Conservation (phyloP, 2,113 vertebrate genomes). For the Cephalopholis sonnerati region DNA sequence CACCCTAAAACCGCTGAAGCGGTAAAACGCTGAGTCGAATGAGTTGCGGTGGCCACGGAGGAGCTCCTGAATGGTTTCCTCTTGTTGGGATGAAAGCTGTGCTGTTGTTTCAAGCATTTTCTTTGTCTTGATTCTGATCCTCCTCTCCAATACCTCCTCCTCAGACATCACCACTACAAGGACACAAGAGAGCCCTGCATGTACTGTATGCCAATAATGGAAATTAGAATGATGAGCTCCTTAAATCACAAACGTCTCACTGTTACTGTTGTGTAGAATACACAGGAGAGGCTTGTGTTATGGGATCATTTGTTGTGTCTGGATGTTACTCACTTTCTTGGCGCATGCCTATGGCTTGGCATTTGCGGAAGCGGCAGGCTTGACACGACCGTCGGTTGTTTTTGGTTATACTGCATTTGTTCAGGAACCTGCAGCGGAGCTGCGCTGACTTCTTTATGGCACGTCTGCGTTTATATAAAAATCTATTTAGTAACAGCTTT, state of each 20-base stretch:
- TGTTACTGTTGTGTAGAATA: not conserved
- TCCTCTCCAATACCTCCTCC: conserved; percentile 52
- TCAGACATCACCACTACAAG: conserved; percentile 71
- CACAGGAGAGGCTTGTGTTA: not conserved
- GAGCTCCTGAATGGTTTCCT: conserved; percentile 55
- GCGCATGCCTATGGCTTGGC: conserved; percentile 63
- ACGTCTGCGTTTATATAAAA: conserved; percentile 53
- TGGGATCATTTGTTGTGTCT: not conserved
- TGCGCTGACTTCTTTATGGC: conserved; percentile 56
- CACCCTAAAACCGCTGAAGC: conserved; percentile 67
- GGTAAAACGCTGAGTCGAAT: conserved; percentile 60
- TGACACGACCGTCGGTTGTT: conserved; percentile 65
- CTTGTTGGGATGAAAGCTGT: conserved; percentile 53
- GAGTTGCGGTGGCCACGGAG: conserved; percentile 53
- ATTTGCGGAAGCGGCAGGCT: conserved; percentile 70
- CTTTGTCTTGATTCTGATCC: conserved; percentile 49
- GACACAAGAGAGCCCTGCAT: conserved; percentile 4
- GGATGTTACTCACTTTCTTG: conserved; percentile 61
- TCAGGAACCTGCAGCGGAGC: conserved; percentile 48
- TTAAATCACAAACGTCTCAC: not conserved
- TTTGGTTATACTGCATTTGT: conserved; percentile 66
- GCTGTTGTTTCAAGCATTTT: conserved; percentile 11
- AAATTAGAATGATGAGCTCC: not conserved
- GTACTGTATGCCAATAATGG: not conserved
- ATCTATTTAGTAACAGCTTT: conserved; percentile 24